These are phyloP conservation scores for Phymatocera aterrima DNA, from an alignment of 2,888 invertebrate species.

Conservation along the genomic window DNA sequence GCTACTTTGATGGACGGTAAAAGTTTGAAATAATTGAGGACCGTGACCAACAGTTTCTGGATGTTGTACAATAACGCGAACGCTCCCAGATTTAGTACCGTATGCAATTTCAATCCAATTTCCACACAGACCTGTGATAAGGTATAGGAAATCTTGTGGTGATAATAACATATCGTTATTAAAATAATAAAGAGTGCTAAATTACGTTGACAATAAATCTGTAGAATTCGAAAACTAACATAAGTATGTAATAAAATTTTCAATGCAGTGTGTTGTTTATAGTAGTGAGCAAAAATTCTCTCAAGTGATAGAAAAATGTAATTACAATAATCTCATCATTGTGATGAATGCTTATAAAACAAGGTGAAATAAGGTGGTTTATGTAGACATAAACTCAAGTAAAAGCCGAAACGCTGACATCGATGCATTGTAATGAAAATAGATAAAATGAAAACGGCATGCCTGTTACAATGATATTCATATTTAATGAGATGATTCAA, in stretches of 20 bases:
- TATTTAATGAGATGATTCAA: background rate
- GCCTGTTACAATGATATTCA: background rate
- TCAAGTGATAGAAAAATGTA: background rate
- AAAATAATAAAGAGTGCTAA: background rate
- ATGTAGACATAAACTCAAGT: background rate
- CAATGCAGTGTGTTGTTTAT: slow-evolving; percentile 20
- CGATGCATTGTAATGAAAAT: background rate
- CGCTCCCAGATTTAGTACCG: slow-evolving; percentile 96
- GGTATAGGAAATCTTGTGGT: slow-evolving; percentile 56
- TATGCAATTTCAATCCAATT: slow-evolving; percentile 99
- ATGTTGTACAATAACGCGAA: slow-evolving; percentile 98
- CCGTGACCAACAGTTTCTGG: slow-evolving; percentile 99
- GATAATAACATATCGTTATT: slow-evolving; percentile 52
- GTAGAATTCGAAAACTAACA: too few species aligned
- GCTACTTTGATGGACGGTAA: slow-evolving; percentile 97
- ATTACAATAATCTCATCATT: background rate
- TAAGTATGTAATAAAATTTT: slow-evolving; percentile 20
- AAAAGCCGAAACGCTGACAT: slow-evolving; percentile 15
- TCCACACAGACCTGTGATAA: slow-evolving; percentile 89
- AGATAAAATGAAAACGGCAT: background rate
- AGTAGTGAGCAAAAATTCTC: background rate
- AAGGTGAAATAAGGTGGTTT: too few species aligned
- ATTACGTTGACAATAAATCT: background rate
- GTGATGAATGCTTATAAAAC: background rate
- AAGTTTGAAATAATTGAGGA: slow-evolving; percentile 98